phyloP scores from a whole-genome alignment of 2,113 vertebrate species.

The Zosterops hypoxanthus region DNA sequence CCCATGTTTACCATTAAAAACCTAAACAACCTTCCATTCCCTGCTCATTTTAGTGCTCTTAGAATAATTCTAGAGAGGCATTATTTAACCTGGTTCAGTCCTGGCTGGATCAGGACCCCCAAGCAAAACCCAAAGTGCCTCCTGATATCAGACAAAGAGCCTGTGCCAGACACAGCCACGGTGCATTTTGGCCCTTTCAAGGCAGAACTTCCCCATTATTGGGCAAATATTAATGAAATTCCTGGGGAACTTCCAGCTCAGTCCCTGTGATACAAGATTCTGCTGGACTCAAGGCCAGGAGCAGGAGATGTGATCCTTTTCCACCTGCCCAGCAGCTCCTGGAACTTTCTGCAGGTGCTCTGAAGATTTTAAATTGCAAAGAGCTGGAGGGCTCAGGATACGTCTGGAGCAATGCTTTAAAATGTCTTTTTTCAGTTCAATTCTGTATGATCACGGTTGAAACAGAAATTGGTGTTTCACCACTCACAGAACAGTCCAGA shows the following conservation, averaged over 20 bases:
- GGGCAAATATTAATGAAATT: neutral
- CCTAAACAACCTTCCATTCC: neutral
- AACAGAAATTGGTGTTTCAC: neutral
- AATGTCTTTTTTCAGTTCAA: neutral
- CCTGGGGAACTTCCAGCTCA: neutral
- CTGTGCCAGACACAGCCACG: accelerated
- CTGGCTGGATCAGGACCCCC: neutral
- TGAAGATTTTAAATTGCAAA: neutral
- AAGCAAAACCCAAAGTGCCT: neutral
- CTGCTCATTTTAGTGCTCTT: neutral
- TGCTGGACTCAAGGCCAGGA: neutral
- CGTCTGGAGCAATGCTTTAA: neutral
- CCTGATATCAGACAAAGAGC: neutral
- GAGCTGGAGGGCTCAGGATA: neutral
- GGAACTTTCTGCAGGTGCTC: neutral
- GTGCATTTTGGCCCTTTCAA: neutral
- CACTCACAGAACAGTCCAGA: neutral
- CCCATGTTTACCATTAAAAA: neutral
- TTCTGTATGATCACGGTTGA: neutral
- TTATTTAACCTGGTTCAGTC: neutral
- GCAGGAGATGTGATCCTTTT: accelerated
- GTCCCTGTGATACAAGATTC: neutral
- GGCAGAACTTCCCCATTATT: neutral
- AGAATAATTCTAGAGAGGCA: neutral
- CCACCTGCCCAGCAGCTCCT: neutral